phyloP scores from a whole-genome alignment of 2,797 vertebrate genomes.

The Anisognathus igniventris region DNA sequence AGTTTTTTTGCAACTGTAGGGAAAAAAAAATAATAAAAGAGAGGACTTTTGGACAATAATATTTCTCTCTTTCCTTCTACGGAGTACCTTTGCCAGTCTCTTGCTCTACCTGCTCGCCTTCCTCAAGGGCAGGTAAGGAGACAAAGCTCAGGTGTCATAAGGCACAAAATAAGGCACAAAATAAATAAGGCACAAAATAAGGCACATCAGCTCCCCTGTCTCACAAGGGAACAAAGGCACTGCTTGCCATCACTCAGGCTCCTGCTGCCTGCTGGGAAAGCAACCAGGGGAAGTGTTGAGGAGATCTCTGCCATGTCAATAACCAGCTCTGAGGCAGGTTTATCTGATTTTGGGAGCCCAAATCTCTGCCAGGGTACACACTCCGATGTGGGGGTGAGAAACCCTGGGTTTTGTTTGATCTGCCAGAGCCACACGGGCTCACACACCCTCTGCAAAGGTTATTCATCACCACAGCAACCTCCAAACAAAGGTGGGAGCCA shows the following conservation, averaged over 20 bases:
- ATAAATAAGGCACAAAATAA: too few relatives aligned
- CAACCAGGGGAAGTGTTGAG: neutral
- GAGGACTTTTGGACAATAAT: neutral
- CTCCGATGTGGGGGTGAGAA: neutral
- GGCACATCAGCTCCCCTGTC: neutral
- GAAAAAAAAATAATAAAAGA: neutral
- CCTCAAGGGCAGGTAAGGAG: neutral
- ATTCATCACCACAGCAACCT: slow-evolving; percentile 66
- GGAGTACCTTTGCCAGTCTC: neutral
- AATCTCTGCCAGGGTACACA: neutral
- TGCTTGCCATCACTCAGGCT: neutral
- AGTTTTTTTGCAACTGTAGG: neutral
- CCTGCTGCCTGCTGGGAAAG: neutral
- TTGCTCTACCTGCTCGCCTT: neutral
- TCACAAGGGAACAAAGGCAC: neutral
- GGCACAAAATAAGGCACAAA: too few relatives aligned
- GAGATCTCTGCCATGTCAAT: neutral
- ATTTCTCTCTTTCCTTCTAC: neutral
- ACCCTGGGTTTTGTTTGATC: neutral
- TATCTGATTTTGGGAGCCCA: neutral
- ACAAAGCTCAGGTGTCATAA: neutral
- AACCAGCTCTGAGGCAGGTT: neutral
- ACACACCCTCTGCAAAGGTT: neutral
- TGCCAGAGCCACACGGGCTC: neutral
- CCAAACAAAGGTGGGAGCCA: slow-evolving; percentile 54